Evolutionary conservation across 2,888 invertebrate species (phyloP).

Genomic region (Campaea margaritaria): DNA sequence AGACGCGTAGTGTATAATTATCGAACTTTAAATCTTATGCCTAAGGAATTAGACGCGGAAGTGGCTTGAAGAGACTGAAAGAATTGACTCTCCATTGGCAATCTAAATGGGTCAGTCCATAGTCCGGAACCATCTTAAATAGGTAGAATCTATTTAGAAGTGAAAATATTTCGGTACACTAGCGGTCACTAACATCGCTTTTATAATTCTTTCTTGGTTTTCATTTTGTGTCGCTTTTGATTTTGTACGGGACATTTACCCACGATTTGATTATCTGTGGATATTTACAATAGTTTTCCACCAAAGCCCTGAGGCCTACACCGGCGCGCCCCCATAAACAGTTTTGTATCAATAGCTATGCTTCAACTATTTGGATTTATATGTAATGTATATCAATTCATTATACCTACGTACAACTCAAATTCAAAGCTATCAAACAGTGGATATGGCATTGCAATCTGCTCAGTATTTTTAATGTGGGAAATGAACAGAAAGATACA

Average conservation of each 20-base stretch:
- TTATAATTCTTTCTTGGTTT: neutral
- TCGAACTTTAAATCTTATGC: slow-evolving; percentile 9
- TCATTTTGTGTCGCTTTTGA: neutral
- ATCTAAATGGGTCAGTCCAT: slow-evolving; percentile 62
- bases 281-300: too few relatives aligned
- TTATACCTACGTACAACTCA: too few relatives aligned
- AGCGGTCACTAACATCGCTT: slow-evolving; percentile 30
- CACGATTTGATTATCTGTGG: too few relatives aligned
- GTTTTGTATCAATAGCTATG: too few relatives aligned
- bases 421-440: too few relatives aligned
- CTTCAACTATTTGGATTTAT: too few relatives aligned
- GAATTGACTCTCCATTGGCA: slow-evolving; percentile 57
- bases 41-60: slow-evolving; percentile 14
- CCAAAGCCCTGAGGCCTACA: too few relatives aligned
- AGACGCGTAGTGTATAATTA: slow-evolving; percentile 12
- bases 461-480: too few relatives aligned
- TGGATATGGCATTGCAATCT: too few relatives aligned
- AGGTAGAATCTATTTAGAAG: slow-evolving; percentile 63
- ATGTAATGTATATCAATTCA: too few relatives aligned
- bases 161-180: slow-evolving; percentile 43
- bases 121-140: slow-evolving; percentile 63
- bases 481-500: too few relatives aligned
- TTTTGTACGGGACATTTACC: neutral
- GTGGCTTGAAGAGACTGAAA: slow-evolving; percentile 9
- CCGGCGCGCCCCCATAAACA: too few relatives aligned